Percentiles rank a stretch among this genome's conserved stretches.
Conservation (phyloP, 2,797 vertebrate species). For the Cichlasoma orientale region DNA sequence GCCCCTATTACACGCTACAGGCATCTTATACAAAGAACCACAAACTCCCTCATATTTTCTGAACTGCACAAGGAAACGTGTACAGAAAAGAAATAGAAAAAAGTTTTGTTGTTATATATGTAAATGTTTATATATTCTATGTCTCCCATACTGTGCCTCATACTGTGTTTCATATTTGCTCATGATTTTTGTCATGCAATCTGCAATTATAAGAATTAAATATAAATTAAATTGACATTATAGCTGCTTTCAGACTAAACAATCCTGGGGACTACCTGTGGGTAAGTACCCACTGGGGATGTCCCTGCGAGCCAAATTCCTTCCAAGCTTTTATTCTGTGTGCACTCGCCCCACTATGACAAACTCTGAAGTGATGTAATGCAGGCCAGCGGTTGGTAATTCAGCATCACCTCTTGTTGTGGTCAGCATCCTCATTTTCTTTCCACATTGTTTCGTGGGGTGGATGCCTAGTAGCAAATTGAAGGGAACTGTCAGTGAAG, state of each 20-base stretch:
- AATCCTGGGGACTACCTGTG: neutral
- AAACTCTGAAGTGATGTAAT: neutral
- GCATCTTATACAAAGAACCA: slow-evolving; percentile 7
- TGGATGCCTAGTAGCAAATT: neutral
- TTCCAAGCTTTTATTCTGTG: slow-evolving; percentile 5
- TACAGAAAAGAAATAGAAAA: neutral
- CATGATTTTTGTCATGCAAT: neutral
- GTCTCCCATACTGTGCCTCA: neutral
- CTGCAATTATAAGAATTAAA: neutral
- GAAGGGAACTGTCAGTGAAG: neutral
- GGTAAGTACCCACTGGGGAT: neutral
- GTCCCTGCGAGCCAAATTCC: neutral
- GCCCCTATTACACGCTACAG: slow-evolving; percentile 22
- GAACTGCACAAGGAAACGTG: neutral
- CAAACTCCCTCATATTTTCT: slow-evolving; percentile 1
- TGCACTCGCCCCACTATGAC: neutral
- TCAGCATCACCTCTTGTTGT: neutral
- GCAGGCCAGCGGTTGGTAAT: neutral
- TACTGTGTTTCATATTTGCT: neutral
- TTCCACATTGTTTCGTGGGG: neutral
- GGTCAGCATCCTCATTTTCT: neutral
- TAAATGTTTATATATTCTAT: neutral
- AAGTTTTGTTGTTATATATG: neutral
- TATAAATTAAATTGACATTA: neutral
- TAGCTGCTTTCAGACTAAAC: neutral